Conservation (phyloP, 2,797 vertebrate genomes). For the Holocentrus rufus region DNA sequence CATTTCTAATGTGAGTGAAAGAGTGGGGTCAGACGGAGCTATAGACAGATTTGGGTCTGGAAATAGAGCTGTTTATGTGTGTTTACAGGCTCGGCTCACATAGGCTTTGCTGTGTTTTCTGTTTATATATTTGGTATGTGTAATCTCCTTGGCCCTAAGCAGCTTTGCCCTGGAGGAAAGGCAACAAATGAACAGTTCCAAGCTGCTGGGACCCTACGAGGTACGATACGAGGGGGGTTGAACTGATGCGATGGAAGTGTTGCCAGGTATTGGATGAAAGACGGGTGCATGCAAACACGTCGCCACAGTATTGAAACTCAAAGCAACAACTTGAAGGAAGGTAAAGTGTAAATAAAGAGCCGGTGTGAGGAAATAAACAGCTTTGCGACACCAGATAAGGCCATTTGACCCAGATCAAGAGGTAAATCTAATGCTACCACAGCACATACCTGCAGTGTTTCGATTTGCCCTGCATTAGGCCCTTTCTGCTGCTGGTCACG, state of each 20-base stretch:
- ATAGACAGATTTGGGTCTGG: slow-evolving; percentile 33
- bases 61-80: slow-evolving; percentile 27
- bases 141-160: slow-evolving; percentile 76
- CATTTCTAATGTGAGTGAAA: slow-evolving; percentile 39
- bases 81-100: slow-evolving; percentile 27
- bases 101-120: slow-evolving; percentile 59
- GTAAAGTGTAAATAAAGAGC: not conserved
- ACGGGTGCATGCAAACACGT: not conserved
- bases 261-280: not conserved
- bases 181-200: slow-evolving; percentile 62
- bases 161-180: slow-evolving; percentile 59
- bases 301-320: not conserved
- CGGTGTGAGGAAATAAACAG: not conserved
- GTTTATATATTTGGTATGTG: slow-evolving; percentile 62
- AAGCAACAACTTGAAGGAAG: not conserved
- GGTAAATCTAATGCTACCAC: not conserved
- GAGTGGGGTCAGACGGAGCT: slow-evolving; percentile 19
- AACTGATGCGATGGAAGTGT: slow-evolving; percentile 13
- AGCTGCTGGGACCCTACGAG: slow-evolving; percentile 4
- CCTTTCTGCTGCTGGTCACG: slow-evolving; percentile 24
- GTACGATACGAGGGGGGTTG: not conserved
- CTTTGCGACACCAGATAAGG: not conserved
- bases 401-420: not conserved
- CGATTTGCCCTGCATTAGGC: slow-evolving; percentile 7
- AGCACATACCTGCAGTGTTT: slow-evolving; percentile 11